These are phyloP conservation scores for Lepetodrilus schrolli DNA, from an alignment of 2,888 invertebrate genomes.

Conservation along the genomic window DNA sequence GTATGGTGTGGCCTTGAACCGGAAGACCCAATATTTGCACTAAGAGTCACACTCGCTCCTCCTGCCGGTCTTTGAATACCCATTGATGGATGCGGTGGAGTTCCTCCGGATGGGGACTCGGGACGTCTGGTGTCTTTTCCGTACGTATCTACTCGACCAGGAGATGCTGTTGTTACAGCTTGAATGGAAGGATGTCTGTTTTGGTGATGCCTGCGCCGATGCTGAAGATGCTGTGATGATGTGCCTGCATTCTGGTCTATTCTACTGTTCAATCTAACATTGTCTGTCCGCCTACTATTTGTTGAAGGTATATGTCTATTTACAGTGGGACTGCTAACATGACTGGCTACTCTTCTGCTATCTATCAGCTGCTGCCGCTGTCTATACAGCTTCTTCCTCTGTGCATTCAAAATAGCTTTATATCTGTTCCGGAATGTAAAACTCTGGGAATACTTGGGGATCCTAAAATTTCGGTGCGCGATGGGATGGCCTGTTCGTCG, in stretches of 20 bases:
- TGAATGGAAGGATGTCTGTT: neutral
- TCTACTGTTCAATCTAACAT: neutral
- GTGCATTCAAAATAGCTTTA: neutral
- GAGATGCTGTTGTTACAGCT: conserved; percentile 5
- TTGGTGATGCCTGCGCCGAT: neutral
- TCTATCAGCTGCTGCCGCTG: neutral
- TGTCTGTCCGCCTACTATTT: neutral
- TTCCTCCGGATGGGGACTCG: neutral
- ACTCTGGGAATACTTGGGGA: conserved; percentile 37
- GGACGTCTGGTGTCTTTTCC: neutral
- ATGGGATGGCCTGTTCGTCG: neutral
- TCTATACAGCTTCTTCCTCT: neutral
- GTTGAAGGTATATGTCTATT: neutral
- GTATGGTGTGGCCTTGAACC: too few species aligned
- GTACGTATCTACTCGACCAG: neutral
- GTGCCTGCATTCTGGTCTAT: too few species aligned
- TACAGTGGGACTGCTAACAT: neutral
- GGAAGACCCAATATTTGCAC: neutral
- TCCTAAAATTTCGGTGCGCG: neutral
- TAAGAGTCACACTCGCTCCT: neutral
- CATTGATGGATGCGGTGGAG: neutral
- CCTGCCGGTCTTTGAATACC: neutral
- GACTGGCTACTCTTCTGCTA: neutral
- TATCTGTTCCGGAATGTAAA: conserved; percentile 38
- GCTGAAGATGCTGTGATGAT: too few species aligned